Base-by-base conservation (phyloP, 2,797 vertebrate species). In the Melanotaenia parkinsoni region DNA sequence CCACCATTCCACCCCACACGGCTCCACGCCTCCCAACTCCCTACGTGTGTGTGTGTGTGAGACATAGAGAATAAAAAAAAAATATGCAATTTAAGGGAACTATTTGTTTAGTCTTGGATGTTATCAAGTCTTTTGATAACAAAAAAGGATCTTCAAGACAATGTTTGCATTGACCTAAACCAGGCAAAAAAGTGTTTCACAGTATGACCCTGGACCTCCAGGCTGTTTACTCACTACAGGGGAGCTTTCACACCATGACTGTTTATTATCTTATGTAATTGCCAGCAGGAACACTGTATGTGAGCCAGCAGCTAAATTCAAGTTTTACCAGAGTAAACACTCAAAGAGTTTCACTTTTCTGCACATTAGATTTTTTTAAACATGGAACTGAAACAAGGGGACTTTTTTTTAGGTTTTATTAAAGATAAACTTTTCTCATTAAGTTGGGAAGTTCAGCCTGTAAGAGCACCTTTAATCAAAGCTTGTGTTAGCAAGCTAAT, bases 221-320 rank as follows among this genome's bases (percentile, higher is more conserved):
- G 54, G 47, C 58, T 70, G 70, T 72, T 79, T 50, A 11, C 50
- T 72, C 72, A 2, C 84, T 65, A 40, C 10, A 50, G 72, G 77
- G 63, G 26, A 20, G 60, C 58, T 4, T 53, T 82, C 81, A 72
- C 82, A 72, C 24, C 63, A 28, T 1, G 43, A 45, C 4, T 58
- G 58, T 82, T 82, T 75, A 77, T 83, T 33, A 67, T 65, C 63
- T 79, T 74, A 69, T 38, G 70, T 12, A 84, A 80, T 0, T n/a
- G 47, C 6, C 73, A 5, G 68, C 28, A 4, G 69, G 74, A 56
- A 57, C 26, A 57, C 43, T 7, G 16, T 77, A 69, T 73, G 2
- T 3, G n/a, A 66, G 74, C 64, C 59, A 30, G 70, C 37, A 63
- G 33, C 32, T 67, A 30, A 57, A 67, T 47, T 58, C 58, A 77